phyloP scores from a whole-genome alignment of 2,113 vertebrate genomes.

The Macrotus californicus region DNA sequence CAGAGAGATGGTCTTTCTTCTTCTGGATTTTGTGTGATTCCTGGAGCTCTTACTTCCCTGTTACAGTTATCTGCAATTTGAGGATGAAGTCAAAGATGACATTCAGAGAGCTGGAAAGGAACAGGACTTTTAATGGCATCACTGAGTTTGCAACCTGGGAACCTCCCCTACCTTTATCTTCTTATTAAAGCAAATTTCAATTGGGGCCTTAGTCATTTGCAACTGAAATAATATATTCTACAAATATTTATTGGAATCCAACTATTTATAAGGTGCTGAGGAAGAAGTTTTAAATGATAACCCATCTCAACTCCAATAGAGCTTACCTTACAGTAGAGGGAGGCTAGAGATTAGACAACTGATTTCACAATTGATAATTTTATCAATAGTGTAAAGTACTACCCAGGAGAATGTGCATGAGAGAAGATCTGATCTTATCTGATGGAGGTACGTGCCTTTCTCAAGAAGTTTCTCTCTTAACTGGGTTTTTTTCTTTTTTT shows the following conservation, averaged over 20 bases:
- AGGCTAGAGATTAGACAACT: not conserved
- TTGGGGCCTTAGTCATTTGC: not conserved
- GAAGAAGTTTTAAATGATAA: conserved; percentile 19
- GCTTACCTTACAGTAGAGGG: not conserved
- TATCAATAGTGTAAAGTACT: not conserved
- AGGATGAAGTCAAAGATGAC: not conserved
- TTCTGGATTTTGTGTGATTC: not conserved
- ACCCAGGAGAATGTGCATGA: not conserved
- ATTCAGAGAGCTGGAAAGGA: not conserved
- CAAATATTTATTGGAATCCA: conserved; percentile 2
- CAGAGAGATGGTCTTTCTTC: not conserved
- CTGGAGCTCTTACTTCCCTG: not conserved
- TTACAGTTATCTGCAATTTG: not conserved
- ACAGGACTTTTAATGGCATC: not conserved
- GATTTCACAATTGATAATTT: conserved; percentile 9
- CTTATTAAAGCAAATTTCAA: not conserved
- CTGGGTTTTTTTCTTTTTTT: not conserved
- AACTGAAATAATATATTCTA: not conserved
- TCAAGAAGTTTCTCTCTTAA: not conserved
- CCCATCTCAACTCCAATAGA: not conserved
- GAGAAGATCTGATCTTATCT: not conserved
- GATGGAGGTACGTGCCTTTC: not conserved
- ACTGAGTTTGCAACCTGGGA: not conserved
- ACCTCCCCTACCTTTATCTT: not conserved
- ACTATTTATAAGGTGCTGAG: not conserved